Conservation (phyloP, 1,140 invertebrate species). For the Carposina sasakii region DNA sequence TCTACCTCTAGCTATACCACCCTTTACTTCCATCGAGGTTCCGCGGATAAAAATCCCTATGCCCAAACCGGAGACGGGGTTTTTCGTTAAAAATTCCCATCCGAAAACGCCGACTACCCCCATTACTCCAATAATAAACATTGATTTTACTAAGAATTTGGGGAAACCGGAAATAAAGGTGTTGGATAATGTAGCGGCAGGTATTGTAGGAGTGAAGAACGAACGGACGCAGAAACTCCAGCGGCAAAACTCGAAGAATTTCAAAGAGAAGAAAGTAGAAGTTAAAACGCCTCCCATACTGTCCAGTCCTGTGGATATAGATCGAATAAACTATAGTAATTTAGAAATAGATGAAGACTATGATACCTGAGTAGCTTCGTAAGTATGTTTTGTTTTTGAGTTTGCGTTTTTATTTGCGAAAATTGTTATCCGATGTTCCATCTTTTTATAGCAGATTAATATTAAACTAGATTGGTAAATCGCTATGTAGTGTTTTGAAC, state of each 20-base stretch:
- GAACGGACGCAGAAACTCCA: slow-evolving; percentile 33
- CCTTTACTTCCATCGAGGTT: too few species aligned
- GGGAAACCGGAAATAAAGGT: slow-evolving; percentile 59
- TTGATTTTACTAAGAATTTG: slow-evolving; percentile 57
- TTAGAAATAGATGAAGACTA: slow-evolving; percentile 66
- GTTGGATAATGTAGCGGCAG: slow-evolving; percentile 39
- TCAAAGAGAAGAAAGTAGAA: slow-evolving; percentile 40
- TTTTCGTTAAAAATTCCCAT: too few species aligned
- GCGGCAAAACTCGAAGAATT: slow-evolving; percentile 46
- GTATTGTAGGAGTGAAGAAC: slow-evolving; percentile 34
- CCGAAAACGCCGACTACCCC: slow-evolving; percentile 20
- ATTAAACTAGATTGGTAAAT: too few species aligned
- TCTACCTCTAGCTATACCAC: too few species aligned
- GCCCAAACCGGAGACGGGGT: slow-evolving; percentile 46
- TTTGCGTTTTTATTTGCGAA: slow-evolving; percentile 32
- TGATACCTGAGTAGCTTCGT: slow-evolving; percentile 62
- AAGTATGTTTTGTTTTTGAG: slow-evolving; percentile 31
- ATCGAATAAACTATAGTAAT: slow-evolving; percentile 53
- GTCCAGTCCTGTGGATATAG: slow-evolving; percentile 35
- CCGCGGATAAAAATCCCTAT: slow-evolving; percentile 33
- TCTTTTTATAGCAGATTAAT: too few species aligned
- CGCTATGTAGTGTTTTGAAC: too few species aligned
- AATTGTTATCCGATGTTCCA: slow-evolving; percentile 35
- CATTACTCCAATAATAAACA: slow-evolving; percentile 53
- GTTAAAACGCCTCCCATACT: slow-evolving; percentile 20